These are phyloP conservation scores for Pteria penguin DNA, from an alignment of 2,888 invertebrate species.

Conservation along the genomic window DNA sequence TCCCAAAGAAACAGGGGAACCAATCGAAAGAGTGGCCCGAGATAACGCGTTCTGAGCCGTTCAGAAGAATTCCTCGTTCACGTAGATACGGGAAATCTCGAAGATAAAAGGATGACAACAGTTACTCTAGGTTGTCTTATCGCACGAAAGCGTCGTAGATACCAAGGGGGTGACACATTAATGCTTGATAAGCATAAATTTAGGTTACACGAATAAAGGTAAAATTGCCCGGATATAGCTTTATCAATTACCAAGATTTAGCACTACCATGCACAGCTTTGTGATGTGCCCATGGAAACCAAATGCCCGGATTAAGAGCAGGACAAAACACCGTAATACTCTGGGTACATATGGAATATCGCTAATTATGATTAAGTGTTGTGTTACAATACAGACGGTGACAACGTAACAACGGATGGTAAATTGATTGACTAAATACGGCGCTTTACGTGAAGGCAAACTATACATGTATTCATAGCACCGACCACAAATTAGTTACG, in stretches of 20 bases:
- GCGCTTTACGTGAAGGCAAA: no score
- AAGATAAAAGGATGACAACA: conserved; percentile 39
- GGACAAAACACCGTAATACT: no score
- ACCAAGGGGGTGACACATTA: conserved; percentile 33
- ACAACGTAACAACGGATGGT: no score
- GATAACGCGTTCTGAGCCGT: conserved; percentile 18
- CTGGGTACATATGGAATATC: no score
- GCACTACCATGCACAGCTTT: neutral
- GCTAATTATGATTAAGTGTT: no score
- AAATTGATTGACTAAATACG: no score
- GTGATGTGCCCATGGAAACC: neutral
- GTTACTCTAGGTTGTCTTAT: conserved; percentile 34
- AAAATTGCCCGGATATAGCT: neutral
- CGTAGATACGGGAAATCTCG: conserved; percentile 39
- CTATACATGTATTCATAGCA: no score
- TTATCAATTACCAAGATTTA: neutral
- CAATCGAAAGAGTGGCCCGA: conserved; percentile 7
- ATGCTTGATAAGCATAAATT: neutral
- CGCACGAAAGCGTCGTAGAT: conserved; percentile 29
- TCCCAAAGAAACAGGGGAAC: conserved; percentile 1
- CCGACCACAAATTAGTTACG: no score
- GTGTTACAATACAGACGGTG: no score
- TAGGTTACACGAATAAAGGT: neutral
- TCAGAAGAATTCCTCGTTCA: conserved; percentile 29
- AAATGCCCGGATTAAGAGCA: conserved; percentile 31